A percentile compares a stretch with the other conserved stretches of the same genome.
phyloP scores from a whole-genome alignment of 2,888 invertebrate genomes.

The Rotaria socialis region DNA sequence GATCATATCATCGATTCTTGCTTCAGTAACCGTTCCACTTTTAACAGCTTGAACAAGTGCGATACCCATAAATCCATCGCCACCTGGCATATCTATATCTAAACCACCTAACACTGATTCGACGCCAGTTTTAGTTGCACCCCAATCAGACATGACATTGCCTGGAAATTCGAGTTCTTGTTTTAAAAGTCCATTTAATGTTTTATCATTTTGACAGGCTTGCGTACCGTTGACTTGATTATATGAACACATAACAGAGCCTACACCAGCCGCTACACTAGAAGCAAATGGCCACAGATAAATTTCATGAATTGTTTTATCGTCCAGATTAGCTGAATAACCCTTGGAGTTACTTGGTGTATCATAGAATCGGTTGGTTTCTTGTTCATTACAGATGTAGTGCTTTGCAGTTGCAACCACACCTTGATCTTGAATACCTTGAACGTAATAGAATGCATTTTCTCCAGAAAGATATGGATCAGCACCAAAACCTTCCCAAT shows the following conservation, averaged over 20 bases:
- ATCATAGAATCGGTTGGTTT: background rate
- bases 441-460: slow-evolving; percentile 5
- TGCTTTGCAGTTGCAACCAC: slow-evolving; percentile 33
- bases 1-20: slow-evolving; percentile 22
- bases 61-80: background rate
- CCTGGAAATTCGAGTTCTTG: background rate
- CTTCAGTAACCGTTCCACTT: background rate
- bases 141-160: background rate
- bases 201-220: slow-evolving; percentile 27
- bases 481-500: slow-evolving; percentile 27
- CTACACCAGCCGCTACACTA: slow-evolving; percentile 10
- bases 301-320: slow-evolving; percentile 22
- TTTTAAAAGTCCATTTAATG: slow-evolving; percentile 6
- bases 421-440: slow-evolving; percentile 33
- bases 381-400: slow-evolving; percentile 21
- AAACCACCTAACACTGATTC: background rate
- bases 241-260: slow-evolving; percentile 23
- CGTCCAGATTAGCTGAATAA: slow-evolving; percentile 17
- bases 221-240: slow-evolving; percentile 14
- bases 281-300: slow-evolving; percentile 21
- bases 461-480: slow-evolving; percentile 35
- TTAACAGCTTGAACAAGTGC: background rate
- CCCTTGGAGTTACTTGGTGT: background rate
- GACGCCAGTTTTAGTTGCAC: background rate
- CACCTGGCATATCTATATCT: slow-evolving; percentile 32